Conservation (phyloP, 35 echinoderm and acorn worm species). For the Hemicentrotus pulcherrimus region DNA sequence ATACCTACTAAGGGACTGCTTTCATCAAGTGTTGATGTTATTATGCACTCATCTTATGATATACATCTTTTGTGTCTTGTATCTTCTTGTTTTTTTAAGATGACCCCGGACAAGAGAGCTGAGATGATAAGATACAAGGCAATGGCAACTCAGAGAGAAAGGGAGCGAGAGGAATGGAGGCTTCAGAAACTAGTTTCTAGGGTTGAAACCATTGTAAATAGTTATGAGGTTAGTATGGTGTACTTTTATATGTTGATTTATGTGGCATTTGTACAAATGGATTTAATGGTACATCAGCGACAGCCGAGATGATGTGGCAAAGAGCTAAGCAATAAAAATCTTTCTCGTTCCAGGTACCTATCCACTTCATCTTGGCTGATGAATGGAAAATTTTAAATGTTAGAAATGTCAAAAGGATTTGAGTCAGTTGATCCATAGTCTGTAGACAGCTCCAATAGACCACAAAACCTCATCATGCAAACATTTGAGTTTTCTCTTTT, state of each 20-base stretch:
- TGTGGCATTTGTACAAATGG: background rate
- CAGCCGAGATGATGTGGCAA: background rate
- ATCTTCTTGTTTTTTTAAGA: background rate
- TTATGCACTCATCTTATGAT: background rate
- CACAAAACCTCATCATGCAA: no score
- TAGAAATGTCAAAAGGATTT: background rate
- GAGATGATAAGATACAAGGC: background rate
- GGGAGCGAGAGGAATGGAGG: background rate
- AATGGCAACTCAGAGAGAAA: background rate
- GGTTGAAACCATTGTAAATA: constrained; percentile 8
- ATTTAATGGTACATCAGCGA: no score
- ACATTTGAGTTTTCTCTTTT: no score
- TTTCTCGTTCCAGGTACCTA: background rate
- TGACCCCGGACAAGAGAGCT: background rate
- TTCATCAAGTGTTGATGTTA: background rate
- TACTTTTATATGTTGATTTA: background rate
- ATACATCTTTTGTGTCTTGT: background rate
- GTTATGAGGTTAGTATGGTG: background rate
- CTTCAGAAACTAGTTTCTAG: background rate
- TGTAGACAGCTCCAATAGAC: no score
- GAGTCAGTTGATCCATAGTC: no score
- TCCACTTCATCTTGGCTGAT: background rate
- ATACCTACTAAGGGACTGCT: background rate
- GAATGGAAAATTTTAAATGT: background rate
- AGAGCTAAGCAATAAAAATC: background rate